Evolutionary conservation across 2,888 invertebrate species (phyloP).

Genomic region (Diarsia mendica): DNA sequence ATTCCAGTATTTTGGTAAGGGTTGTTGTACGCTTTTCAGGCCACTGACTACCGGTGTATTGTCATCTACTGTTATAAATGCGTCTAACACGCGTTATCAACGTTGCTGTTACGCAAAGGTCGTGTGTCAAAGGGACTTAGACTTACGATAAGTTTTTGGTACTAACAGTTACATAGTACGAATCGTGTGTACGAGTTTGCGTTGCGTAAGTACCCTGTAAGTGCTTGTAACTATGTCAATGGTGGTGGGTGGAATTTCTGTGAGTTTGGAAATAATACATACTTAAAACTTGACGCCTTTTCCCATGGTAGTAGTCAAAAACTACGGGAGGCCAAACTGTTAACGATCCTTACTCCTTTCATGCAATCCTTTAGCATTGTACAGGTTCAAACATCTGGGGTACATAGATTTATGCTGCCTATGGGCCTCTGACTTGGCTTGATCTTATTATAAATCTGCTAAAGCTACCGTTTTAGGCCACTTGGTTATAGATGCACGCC

Average conservation of each 20-base stretch:
- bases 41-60: neutral
- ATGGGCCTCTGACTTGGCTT: neutral
- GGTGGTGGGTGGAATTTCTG: neutral
- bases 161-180: constrained; percentile 32
- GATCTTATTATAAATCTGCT: no score
- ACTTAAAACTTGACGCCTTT: neutral
- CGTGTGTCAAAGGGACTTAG: neutral
- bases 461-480: no score
- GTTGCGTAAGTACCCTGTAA: constrained; percentile 4
- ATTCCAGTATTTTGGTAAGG: neutral
- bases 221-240: constrained; percentile 30
- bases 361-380: neutral
- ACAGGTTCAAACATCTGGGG: no score
- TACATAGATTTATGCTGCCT: no score
- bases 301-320: neutral
- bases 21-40: neutral
- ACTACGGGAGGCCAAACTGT: neutral
- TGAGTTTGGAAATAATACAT: neutral
- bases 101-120: neutral
- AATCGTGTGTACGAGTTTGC: neutral
- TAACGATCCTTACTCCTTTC: neutral
- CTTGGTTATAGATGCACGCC: no score
- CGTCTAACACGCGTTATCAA: neutral
- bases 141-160: constrained; percentile 27
- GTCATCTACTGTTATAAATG: no score